phyloP scores from a whole-genome alignment of 2,888 invertebrate genomes.

The Drosophila prostipennis region DNA sequence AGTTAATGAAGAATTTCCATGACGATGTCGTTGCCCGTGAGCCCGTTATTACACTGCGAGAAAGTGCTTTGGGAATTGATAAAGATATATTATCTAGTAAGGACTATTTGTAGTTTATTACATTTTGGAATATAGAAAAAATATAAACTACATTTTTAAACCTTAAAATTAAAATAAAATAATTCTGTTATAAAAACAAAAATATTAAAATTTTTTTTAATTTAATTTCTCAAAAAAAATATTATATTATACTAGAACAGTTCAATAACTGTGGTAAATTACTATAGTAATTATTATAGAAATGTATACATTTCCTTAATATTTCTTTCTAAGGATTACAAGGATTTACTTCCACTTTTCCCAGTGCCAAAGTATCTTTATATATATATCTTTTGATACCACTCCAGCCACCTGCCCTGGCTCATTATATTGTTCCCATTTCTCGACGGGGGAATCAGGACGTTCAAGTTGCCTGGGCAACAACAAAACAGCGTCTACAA shows the following conservation, averaged over 20 bases:
- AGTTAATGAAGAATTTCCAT: conserved; percentile 81
- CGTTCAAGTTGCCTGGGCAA: conserved; percentile 48
- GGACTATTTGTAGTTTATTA: too few relatives aligned
- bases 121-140: too few relatives aligned
- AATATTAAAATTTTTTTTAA: too few relatives aligned
- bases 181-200: too few relatives aligned
- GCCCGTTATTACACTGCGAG: conserved; percentile 22
- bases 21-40: conserved; percentile 62
- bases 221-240: too few relatives aligned
- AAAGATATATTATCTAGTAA: too few relatives aligned
- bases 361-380: conserved; percentile 24
- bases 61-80: background rate
- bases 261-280: too few relatives aligned
- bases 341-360: background rate
- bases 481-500: conserved; percentile 65
- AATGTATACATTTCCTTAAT: background rate
- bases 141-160: too few relatives aligned
- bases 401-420: conserved; percentile 46
- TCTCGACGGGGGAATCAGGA: conserved; percentile 3
- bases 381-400: conserved; percentile 61
- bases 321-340: too few relatives aligned
- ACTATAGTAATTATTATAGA: too few relatives aligned
- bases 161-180: too few relatives aligned
- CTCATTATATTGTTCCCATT: conserved; percentile 65
- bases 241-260: too few relatives aligned